These are phyloP conservation scores for Hololepta plana DNA, from an alignment of 2,888 invertebrate genomes.

Conservation along the genomic window DNA sequence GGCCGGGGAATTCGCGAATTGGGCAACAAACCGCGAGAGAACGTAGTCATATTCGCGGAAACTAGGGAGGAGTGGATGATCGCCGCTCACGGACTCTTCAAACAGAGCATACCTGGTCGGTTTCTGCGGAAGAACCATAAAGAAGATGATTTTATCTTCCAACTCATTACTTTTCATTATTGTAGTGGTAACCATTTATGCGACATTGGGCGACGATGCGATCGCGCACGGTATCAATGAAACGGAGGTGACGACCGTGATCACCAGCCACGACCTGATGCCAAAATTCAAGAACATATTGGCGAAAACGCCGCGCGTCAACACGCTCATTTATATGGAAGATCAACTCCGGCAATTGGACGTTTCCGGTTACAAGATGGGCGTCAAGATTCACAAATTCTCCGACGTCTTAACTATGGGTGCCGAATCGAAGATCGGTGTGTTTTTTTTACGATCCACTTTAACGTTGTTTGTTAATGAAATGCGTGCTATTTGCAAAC, in stretches of 20 bases:
- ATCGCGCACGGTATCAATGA: constrained; percentile 94
- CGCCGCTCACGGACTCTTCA: constrained; percentile 90
- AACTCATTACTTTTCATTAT: constrained; percentile 3
- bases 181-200: constrained; percentile 86
- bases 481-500: constrained; percentile 3
- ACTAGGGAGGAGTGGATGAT: constrained; percentile 97
- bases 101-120: constrained; percentile 70
- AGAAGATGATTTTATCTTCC: not conserved
- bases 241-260: constrained; percentile 83
- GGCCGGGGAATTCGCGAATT: constrained; percentile 69
- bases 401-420: constrained; percentile 43
- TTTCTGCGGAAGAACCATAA: not conserved
- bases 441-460: constrained; percentile 13
- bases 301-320: constrained; percentile 50
- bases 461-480: not conserved
- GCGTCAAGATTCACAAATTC: constrained; percentile 57
- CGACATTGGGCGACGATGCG: constrained; percentile 92
- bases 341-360: constrained; percentile 65
- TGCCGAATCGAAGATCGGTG: constrained; percentile 30
- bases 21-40: constrained; percentile 52
- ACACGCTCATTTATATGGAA: constrained; percentile 72
- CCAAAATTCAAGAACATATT: constrained; percentile 76
- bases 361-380: constrained; percentile 47
- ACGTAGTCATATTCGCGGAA: constrained; percentile 90
- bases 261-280: constrained; percentile 82